Evolutionary conservation across 2,797 vertebrate genomes (phyloP), one percentile per base, ranked within the genome.

Genomic region (Hybognathus amarus): DNA sequence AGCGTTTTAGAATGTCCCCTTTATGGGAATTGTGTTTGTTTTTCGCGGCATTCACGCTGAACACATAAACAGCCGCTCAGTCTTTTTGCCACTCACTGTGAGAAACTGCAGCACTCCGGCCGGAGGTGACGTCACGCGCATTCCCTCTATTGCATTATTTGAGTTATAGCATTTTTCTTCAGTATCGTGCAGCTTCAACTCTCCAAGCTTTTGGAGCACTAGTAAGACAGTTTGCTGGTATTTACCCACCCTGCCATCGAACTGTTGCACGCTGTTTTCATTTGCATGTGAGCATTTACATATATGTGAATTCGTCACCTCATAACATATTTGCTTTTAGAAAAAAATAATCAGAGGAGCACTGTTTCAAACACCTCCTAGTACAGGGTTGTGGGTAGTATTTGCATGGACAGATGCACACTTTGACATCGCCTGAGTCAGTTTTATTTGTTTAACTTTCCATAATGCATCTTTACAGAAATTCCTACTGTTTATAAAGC

Each of bases 241-340:
- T 50, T 71, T 17, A 30, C n/a, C 24, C 8, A 8, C 38, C 22
- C 5, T 45, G 69, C 27, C 10, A 1, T 9, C 30, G 17, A 50
- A 30, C 42, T 27, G 67, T 8, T 69, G 38, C 38, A 45, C 42
- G 38, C 40, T 69, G 22, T 22, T 45, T 45, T 70, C 38, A 70
- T 70, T 71, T 71, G 45, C 69, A 50, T 71, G 42, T 50, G 42
- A 50, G 17, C 24, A 71, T 71, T 50, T 50, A 45, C 24, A 71
- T 42, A 2, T 30, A 27, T 12, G 0, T 13, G 22, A 20, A 50
- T 70, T 18, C 24, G 6, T 50, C 4, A 6, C 10, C 17, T 71
- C 15, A 50, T 50, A 71, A 71, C 47, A 30, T 50, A 33, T 52
- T 22, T 6, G 4, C 30, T 22, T 33, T 52, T 4, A 73, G 70